A percentile compares a stretch with the other conserved stretches of the same genome.
Evolutionary conservation across 2,888 invertebrate genomes (phyloP).

Genomic region (Sylvicola fuscatus): DNA sequence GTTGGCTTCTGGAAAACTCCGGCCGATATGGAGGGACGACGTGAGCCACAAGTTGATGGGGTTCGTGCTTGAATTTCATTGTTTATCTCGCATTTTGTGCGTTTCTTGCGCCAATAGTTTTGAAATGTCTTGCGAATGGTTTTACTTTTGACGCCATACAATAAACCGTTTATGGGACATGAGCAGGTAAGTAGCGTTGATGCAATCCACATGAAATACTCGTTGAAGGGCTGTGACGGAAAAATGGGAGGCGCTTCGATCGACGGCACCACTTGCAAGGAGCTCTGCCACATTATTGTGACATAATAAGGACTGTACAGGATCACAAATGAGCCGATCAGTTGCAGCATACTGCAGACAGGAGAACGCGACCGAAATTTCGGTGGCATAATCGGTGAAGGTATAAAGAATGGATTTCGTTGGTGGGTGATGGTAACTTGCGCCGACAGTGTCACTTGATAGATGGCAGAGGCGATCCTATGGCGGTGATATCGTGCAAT

Average conservation of each 20-base stretch:
- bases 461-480: constrained; percentile 65
- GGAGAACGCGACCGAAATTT: constrained; percentile 34
- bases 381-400: constrained; percentile 38
- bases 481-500: constrained; percentile 57
- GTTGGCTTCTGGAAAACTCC: constrained; percentile 28
- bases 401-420: constrained; percentile 54
- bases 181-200: constrained; percentile 26
- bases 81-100: constrained; percentile 58
- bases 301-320: constrained; percentile 58
- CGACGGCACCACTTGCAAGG: constrained; percentile 16
- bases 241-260: constrained; percentile 7
- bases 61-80: constrained; percentile 64
- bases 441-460: constrained; percentile 64
- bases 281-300: constrained; percentile 44
- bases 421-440: constrained; percentile 70
- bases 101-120: constrained; percentile 57
- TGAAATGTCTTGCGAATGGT: constrained; percentile 48
- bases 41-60: constrained; percentile 55
- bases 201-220: constrained; percentile 6
- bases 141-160: constrained; percentile 58
- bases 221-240: constrained; percentile 7
- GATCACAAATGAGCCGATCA: constrained; percentile 47
- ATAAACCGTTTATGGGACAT: constrained; percentile 51
- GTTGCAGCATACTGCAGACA: constrained; percentile 45
- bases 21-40: constrained; percentile 42